Evolutionary conservation across 2,797 vertebrate species (phyloP).

Genomic region (Sciurus vulgaris): DNA sequence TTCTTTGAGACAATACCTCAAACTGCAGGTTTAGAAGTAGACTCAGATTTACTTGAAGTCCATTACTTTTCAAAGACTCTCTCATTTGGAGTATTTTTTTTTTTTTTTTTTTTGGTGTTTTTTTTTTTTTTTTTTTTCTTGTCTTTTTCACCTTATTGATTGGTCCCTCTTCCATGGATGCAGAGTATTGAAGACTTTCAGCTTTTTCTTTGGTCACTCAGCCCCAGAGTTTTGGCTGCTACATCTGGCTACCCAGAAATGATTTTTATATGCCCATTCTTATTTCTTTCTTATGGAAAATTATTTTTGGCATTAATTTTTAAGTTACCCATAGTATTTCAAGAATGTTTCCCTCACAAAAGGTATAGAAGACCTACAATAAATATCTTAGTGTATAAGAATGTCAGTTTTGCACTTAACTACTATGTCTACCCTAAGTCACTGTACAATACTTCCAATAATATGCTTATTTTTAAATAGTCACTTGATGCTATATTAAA

Average conservation of each 20-base stretch:
- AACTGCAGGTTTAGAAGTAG: not conserved
- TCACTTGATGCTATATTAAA: not conserved
- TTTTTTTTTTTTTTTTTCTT: no score
- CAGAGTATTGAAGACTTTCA: not conserved
- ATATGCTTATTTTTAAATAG: not conserved
- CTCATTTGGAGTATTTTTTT: no score
- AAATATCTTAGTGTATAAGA: not conserved
- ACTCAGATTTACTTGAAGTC: not conserved
- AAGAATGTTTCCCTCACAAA: not conserved
- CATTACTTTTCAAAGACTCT: not conserved
- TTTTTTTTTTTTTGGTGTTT: no score
- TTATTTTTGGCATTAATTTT: conserved; percentile 36
- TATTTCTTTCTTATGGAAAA: not conserved
- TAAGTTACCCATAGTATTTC: not conserved
- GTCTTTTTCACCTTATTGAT: no score
- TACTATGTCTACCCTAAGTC: not conserved
- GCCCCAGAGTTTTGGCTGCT: not conserved
- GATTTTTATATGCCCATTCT: conserved; percentile 7
- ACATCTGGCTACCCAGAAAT: not conserved
- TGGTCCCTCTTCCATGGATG: no score
- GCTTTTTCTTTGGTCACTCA: not conserved
- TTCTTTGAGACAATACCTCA: not conserved
- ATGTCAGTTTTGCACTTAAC: not conserved
- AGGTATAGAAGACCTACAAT: not conserved
- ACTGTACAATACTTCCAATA: not conserved